These are phyloP conservation scores for Halotydeus destructor DNA, from an alignment of 1,140 invertebrate species.

Conservation along the genomic window DNA sequence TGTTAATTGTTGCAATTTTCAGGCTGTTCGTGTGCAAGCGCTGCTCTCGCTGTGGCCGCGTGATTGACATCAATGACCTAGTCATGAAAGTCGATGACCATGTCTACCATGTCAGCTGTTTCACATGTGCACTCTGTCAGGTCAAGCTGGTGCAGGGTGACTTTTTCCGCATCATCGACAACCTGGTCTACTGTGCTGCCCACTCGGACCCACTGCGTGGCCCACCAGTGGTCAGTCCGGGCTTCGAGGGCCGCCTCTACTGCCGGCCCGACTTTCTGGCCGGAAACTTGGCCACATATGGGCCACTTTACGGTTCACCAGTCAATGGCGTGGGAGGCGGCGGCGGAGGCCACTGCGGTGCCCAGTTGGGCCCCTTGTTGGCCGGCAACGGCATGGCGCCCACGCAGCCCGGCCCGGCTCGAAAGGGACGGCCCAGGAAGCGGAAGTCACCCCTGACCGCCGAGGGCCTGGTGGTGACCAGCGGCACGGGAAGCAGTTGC, in stretches of 20 bases:
- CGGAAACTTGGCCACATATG: slow-evolving; percentile 17
- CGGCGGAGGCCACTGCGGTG: slow-evolving; percentile 26
- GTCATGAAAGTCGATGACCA: slow-evolving; percentile 67
- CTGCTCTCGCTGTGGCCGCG: slow-evolving; percentile 58
- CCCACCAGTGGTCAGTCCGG: slow-evolving; percentile 5
- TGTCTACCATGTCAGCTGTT: slow-evolving; percentile 76
- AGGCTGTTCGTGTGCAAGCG: slow-evolving; percentile 35
- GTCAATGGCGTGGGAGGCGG: neutral
- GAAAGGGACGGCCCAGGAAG: slow-evolving; percentile 63
- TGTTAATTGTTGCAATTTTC: slow-evolving; percentile 11
- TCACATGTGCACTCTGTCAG: slow-evolving; percentile 65
- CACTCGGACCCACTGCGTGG: slow-evolving; percentile 29
- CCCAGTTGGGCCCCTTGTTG: slow-evolving; percentile 20
- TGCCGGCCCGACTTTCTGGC: slow-evolving; percentile 16
- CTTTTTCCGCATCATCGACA: slow-evolving; percentile 45
- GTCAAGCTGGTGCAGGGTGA: slow-evolving; percentile 40
- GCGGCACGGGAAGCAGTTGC: slow-evolving; percentile 1
- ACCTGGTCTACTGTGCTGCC: slow-evolving; percentile 27
- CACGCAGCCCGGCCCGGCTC: slow-evolving; percentile 35
- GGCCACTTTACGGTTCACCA: slow-evolving; percentile 30
- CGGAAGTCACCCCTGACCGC: no score
- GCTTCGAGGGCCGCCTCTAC: slow-evolving; percentile 14
- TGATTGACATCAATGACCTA: slow-evolving; percentile 63
- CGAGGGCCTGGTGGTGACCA: slow-evolving; percentile 17
- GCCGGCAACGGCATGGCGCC: slow-evolving; percentile 20